Evolutionary conservation across 1,140 invertebrate species (phyloP).

Genomic region (Cotesia chilonis): DNA sequence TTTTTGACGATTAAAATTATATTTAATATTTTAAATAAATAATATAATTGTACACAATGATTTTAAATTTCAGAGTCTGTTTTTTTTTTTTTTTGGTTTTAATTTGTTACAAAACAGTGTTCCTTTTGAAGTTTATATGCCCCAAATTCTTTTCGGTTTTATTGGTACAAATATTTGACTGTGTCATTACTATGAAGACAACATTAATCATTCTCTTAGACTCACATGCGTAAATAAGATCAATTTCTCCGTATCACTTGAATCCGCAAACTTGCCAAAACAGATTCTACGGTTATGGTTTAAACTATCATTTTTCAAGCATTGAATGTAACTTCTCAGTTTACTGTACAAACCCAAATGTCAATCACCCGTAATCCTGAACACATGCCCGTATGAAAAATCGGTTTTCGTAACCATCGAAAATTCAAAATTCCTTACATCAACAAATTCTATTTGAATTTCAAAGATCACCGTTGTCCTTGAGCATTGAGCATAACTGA

Average conservation of each 20-base stretch:
- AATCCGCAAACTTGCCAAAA: conserved; percentile 18
- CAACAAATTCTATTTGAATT: conserved; percentile 50
- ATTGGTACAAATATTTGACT: too few relatives aligned
- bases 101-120: too few relatives aligned
- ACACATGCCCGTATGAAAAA: not conserved
- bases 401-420: conserved; percentile 20
- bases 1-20: too few relatives aligned
- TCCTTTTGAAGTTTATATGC: too few relatives aligned
- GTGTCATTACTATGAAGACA: too few relatives aligned
- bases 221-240: conserved; percentile 1
- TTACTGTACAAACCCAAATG: conserved; percentile 17
- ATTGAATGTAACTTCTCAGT: not conserved
- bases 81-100: too few relatives aligned
- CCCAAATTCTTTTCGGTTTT: too few relatives aligned
- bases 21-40: too few relatives aligned
- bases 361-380: not conserved
- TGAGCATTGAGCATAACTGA: conserved; percentile 53
- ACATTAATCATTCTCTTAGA: not conserved
- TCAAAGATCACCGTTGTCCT: conserved; percentile 49
- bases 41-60: too few relatives aligned
- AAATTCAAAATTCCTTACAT: conserved; percentile 47
- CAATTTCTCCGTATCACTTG: not conserved
- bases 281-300: conserved; percentile 15
- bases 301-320: conserved; percentile 7
- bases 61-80: too few relatives aligned